Percentiles rank a stretch among this genome's conserved stretches.
Conservation (phyloP, 2,113 vertebrate species). For the Tympanuchus pallidicinctus region DNA sequence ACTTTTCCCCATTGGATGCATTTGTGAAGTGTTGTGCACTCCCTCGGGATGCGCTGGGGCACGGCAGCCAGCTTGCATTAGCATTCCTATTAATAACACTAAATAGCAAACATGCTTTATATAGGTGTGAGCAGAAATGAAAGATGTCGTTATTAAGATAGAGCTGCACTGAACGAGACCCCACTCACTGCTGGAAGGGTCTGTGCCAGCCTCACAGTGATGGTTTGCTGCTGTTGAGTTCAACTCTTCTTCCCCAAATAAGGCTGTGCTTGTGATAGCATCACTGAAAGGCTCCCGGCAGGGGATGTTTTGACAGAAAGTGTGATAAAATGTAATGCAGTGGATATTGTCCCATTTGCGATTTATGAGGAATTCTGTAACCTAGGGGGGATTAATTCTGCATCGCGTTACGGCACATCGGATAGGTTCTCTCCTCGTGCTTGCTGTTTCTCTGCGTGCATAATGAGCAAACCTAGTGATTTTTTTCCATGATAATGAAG, state of each 20-base stretch:
- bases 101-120: neutral
- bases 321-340: conserved; percentile 49
- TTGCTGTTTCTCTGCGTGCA: conserved; percentile 12
- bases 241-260: conserved; percentile 2
- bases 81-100: neutral
- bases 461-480: neutral
- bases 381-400: conserved; percentile 52
- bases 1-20: neutral
- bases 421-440: conserved; percentile 3
- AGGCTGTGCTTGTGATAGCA: conserved; percentile 20
- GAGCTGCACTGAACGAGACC: neutral
- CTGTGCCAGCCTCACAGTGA: neutral
- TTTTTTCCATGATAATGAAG: neutral
- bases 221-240: conserved; percentile 19
- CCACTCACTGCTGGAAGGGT: neutral
- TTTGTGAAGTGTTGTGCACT: neutral
- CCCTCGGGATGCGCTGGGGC: neutral
- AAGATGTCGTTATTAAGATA: neutral
- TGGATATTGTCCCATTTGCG: conserved; percentile 2
- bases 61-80: neutral
- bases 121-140: neutral
- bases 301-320: conserved; percentile 55
- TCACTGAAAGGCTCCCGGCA: conserved; percentile 38
- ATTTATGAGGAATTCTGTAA: conserved; percentile 41
- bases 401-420: neutral